phyloP scores from a whole-genome alignment of 2,888 invertebrate species.

The Metalampra italica region DNA sequence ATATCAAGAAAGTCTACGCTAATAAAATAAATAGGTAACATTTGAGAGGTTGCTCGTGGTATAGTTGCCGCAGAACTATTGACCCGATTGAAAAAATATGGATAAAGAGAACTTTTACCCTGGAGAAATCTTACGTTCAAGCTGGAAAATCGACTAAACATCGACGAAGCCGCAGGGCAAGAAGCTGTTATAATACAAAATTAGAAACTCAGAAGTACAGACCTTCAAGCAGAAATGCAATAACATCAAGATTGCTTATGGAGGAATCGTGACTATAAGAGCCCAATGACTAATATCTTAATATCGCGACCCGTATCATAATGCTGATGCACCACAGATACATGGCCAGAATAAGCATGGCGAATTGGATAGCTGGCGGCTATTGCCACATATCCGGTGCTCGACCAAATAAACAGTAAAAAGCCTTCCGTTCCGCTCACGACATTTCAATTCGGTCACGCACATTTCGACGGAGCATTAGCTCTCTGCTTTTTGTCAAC shows the following conservation, averaged over 20 bases:
- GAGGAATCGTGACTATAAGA: slow-evolving; percentile 36
- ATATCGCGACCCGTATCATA: slow-evolving; percentile 21
- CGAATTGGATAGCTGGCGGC: slow-evolving; percentile 22
- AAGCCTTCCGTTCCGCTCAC: slow-evolving; percentile 72
- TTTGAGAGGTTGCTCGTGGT: too few relatives aligned
- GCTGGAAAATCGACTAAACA: too few relatives aligned
- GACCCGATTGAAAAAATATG: too few relatives aligned
- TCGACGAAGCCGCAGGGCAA: too few relatives aligned
- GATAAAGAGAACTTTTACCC: too few relatives aligned
- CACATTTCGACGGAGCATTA: slow-evolving; percentile 33
- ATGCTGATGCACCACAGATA: slow-evolving; percentile 27
- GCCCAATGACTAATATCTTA: slow-evolving; percentile 30
- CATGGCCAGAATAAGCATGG: slow-evolving; percentile 28
- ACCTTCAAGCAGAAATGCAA: slow-evolving; percentile 14
- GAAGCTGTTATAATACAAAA: not conserved
- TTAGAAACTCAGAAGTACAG: slow-evolving; percentile 5
- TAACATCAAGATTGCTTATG: slow-evolving; percentile 33
- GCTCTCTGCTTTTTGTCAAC: slow-evolving; percentile 58
- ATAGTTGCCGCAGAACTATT: too few relatives aligned
- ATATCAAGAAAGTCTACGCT: slow-evolving; percentile 13
- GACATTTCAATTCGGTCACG: slow-evolving; percentile 58
- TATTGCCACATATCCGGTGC: slow-evolving; percentile 63
- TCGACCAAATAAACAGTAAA: slow-evolving; percentile 54
- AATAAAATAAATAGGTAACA: too few relatives aligned
- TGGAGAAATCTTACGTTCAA: too few relatives aligned